Evolutionary conservation across 2,888 invertebrate genomes (phyloP), one percentile per base, ranked within the genome.

Genomic region (Abscondita cerata): DNA sequence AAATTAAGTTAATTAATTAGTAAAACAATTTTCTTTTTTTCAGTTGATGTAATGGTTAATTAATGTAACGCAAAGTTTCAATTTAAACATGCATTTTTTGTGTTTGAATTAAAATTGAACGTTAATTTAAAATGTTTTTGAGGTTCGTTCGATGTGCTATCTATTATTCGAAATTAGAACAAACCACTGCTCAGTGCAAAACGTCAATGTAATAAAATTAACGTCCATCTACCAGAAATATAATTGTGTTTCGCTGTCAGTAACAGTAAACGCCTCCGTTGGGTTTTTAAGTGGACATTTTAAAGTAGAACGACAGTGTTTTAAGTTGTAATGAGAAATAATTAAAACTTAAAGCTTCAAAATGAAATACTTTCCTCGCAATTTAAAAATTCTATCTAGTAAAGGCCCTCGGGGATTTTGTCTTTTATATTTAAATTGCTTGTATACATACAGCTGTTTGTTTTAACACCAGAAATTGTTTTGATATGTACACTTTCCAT

Each of bases 171-270:
- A 44, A 61, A 61, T 51, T 59, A 59, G 53, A 6, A 12, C 48
- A 52, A 59, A 59, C 53, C 58, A 48, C 48, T 15, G 44, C 51
- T 58, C 52, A 58, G 38, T 36, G 31, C 16, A 52, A 58, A 58
- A 58, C 44, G 51, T 58, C 58, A 51, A 46, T 15, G 31, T 58
- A 58, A 58, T 58, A 58, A 52, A 58, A 58, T 58, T 58, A 58
- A 20, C 58, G 52, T 58, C 47, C 20, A 47, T 55, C 58, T 41
- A 52, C 47, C 55, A 40, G 8, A 13, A 25, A 25, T 56, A 31
- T 56, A 56, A 56, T 56, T 48, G 33, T 36, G 48, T 56, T 56
- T 48, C 44, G 40, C 34, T 56, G 55, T 56, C 55, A 56, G 38
- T 56, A 38, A 9, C 55, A 56, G 25, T 20, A 55, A 41, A 13